A percentile compares a stretch with the other conserved stretches of the same genome.
Conservation (phyloP, 2,797 vertebrate genomes). For the Delichon dasypus region DNA sequence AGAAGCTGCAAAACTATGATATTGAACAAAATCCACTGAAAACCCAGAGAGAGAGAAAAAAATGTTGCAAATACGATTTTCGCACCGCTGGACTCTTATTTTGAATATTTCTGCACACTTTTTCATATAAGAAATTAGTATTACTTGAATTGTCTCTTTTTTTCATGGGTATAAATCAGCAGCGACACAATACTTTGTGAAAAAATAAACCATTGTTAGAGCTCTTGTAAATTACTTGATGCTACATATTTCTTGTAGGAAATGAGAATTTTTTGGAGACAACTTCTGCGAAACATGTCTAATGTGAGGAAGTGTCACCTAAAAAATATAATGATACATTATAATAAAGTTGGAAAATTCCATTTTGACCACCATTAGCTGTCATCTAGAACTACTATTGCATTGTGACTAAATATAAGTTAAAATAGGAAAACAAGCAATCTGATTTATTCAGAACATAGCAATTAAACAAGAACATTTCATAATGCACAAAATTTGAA, state of each 20-base stretch:
- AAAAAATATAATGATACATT: neutral
- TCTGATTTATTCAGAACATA: neutral
- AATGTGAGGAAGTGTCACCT: neutral
- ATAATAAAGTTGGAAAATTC: neutral
- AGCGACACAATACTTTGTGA: neutral
- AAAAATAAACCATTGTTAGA: neutral
- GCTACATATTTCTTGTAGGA: neutral
- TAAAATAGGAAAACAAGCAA: neutral
- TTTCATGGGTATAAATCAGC: neutral
- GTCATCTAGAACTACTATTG: neutral
- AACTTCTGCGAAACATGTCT: neutral
- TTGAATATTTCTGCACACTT: neutral
- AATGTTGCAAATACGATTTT: neutral
- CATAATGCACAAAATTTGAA: neutral
- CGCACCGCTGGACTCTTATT: neutral
- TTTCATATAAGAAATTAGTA: neutral
- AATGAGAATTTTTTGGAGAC: neutral
- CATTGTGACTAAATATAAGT: neutral
- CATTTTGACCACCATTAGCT: neutral
- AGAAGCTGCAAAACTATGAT: neutral
- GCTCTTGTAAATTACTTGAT: neutral
- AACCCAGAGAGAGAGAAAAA: neutral
- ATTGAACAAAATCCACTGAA: neutral
- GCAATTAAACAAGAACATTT: neutral
- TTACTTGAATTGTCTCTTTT: neutral